Conservation (phyloP, 2,113 vertebrate genomes). For the Ammodytes marinus region DNA sequence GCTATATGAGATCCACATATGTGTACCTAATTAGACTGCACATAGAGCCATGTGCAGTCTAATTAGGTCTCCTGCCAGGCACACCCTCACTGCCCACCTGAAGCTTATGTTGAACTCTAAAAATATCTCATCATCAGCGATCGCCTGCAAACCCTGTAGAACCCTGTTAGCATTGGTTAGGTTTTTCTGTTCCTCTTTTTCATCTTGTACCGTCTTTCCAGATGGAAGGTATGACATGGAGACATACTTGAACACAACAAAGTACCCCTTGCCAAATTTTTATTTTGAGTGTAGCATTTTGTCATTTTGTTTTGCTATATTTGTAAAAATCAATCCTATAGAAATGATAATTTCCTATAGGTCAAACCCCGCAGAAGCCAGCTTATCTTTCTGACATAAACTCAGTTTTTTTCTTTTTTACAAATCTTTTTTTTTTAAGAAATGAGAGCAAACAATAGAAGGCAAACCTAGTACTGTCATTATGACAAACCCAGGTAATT, state of each 20-base stretch:
- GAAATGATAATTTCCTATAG: neutral
- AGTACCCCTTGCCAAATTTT: neutral
- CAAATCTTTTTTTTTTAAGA: neutral
- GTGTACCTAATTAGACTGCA: neutral
- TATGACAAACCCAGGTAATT: no score
- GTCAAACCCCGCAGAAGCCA: neutral
- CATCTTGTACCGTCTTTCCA: neutral
- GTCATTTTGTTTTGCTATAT: neutral
- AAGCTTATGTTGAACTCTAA: constrained; percentile 30
- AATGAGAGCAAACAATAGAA: neutral
- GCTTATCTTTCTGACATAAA: neutral
- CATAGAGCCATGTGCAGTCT: constrained; percentile 45
- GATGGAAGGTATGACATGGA: neutral
- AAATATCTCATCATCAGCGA: constrained; percentile 1
- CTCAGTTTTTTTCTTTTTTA: neutral
- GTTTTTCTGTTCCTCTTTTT: neutral
- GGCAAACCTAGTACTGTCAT: neutral
- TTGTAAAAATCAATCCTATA: neutral
- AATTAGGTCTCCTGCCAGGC: constrained; percentile 62
- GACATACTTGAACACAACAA: neutral
- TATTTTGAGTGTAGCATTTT: neutral
- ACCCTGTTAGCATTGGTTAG: neutral
- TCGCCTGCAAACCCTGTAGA: neutral
- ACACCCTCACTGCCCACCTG: constrained; percentile 7
- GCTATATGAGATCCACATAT: constrained; percentile 22